Conservation (phyloP, 2,113 vertebrate genomes). For the Callocephalon fimbriatum region DNA sequence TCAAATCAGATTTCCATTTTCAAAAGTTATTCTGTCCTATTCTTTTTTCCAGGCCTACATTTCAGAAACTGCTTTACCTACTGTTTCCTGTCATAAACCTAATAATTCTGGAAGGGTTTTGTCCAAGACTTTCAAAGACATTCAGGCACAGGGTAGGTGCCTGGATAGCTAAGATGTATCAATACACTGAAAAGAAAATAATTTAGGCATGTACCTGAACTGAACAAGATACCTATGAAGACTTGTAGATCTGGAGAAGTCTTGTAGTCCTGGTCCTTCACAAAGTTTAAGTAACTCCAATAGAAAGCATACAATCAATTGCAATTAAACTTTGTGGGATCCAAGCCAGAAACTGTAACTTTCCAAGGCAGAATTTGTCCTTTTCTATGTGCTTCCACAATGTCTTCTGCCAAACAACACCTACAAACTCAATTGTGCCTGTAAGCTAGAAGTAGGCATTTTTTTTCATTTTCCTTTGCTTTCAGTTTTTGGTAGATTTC, state of each 20-base stretch:
- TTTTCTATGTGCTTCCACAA: neutral
- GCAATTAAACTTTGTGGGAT: neutral
- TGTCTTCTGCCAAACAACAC: neutral
- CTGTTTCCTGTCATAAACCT: neutral
- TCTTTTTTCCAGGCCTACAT: neutral
- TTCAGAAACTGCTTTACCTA: neutral
- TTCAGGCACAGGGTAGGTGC: neutral
- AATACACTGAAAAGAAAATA: neutral
- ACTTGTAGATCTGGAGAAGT: neutral
- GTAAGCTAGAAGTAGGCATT: neutral
- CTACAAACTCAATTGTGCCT: neutral
- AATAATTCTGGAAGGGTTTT: neutral
- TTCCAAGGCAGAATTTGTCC: neutral
- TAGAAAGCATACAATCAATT: neutral
- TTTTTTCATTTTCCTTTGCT: neutral
- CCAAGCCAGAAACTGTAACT: neutral
- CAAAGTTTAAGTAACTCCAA: neutral
- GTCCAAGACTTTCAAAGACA: neutral
- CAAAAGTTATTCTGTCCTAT: neutral
- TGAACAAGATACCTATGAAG: neutral
- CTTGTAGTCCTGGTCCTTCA: neutral
- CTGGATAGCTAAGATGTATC: neutral
- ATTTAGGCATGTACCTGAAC: neutral
- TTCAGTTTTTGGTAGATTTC: neutral
- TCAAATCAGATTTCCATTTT: neutral